Evolutionary conservation across 2,888 invertebrate species (phyloP), one percentile per base, ranked within the genome.

Genomic region (Sarcophaga subvicina): DNA sequence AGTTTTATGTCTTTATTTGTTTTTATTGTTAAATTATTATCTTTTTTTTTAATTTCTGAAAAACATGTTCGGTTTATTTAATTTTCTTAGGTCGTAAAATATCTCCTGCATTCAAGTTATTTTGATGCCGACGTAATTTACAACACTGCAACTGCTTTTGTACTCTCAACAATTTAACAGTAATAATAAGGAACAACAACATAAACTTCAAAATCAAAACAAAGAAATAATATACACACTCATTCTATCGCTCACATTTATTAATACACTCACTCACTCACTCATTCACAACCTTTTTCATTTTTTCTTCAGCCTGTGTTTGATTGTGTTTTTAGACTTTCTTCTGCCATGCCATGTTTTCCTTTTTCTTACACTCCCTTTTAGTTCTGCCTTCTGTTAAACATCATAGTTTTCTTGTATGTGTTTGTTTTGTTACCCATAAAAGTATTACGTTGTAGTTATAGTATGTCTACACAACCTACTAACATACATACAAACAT

Each of bases 401-500:
- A 49, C 4, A 4, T 49, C 11, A 14, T 11, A 3, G 14, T 14
- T 14, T 49, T 4, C 49, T 14, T 54, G 4, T 17, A 4, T 54
- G 49, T 49, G 4, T 49, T 4, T 54, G 12, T 4, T 54, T 54
- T 54, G 20, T 17, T n/a, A 27, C 64, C 54, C 37, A 63, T 47
- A 49, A 70, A 69, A 20, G 54, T 54, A 54, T 54, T 54, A 54
- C 54, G 17, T 17, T 14, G 54, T 54, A 54, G 5, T 4, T 17
- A 60, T 79, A 45, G 8, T 4, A 54, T 37, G 10, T 10, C 37
- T 37, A 45, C 49, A 64, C 22, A 64, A 59, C 20, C 20, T 45
- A 81, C 71, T 66, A 84, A 69, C 81, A 85, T 72, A 80, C 82
- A 80, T 64, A 37, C 75, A 12, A 25, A 75, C 59, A 83, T 20